Evolutionary conservation across 1,140 invertebrate species (phyloP).

Genomic region (Drosophila aff.): DNA sequence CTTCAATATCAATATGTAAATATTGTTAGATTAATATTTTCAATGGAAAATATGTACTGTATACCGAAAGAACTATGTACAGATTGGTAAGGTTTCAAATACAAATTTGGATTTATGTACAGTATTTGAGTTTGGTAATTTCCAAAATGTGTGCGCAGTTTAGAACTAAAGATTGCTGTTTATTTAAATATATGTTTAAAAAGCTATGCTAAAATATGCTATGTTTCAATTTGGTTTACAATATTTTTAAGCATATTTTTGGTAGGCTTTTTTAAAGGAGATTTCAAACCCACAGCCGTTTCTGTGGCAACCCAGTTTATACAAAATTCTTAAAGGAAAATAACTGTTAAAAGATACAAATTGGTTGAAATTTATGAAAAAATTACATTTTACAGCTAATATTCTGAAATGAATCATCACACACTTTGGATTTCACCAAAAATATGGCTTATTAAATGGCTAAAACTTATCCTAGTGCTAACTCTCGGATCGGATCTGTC

Average conservation of each 20-base stretch:
- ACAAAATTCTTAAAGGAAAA: not conserved
- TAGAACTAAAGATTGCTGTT: not conserved
- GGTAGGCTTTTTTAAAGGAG: not conserved
- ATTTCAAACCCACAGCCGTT: not conserved
- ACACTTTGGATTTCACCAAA: slow-evolving; percentile 22
- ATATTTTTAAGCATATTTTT: not conserved
- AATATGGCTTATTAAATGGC: slow-evolving; percentile 22
- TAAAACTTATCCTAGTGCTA: slow-evolving; percentile 52
- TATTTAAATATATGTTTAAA: not conserved
- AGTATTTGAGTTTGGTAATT: slow-evolving; percentile 14
- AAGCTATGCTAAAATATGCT: too few species aligned
- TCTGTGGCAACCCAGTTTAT: not conserved
- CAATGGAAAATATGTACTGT: slow-evolving; percentile 35
- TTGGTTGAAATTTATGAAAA: not conserved
- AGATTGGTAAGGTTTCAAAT: slow-evolving; percentile 14
- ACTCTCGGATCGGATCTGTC: slow-evolving; percentile 7
- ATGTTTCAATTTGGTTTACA: not conserved
- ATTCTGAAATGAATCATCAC: not conserved
- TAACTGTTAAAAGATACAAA: not conserved
- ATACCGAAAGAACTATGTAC: slow-evolving; percentile 22
- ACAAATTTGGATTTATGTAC: slow-evolving; percentile 34
- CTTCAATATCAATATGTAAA: slow-evolving; percentile 17
- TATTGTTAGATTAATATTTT: slow-evolving; percentile 25
- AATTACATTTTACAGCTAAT: slow-evolving; percentile 20
- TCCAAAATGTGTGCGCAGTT: slow-evolving; percentile 21